Percentiles rank a stretch among this genome's conserved stretches.
Evolutionary conservation across 2,113 vertebrate genomes (phyloP).

Genomic region (Labeo rohita): DNA sequence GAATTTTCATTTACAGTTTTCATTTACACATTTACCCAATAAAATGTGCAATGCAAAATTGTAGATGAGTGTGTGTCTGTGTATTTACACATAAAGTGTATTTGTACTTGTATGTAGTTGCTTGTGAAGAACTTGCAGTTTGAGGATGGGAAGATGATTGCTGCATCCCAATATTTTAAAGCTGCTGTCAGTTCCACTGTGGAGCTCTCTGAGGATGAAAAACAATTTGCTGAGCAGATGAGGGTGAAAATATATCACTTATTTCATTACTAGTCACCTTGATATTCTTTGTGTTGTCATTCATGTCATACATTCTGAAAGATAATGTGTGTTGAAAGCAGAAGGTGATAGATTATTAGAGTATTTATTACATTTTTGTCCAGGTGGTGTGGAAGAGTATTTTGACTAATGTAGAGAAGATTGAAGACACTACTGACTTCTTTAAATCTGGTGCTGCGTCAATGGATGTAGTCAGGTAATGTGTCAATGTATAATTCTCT

Average conservation of each 20-base stretch:
- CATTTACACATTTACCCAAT: background rate
- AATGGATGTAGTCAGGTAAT: constrained; percentile 88
- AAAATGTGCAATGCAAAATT: background rate
- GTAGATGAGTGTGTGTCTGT: background rate
- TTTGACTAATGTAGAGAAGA: constrained; percentile 73
- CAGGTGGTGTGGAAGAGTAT: constrained; percentile 85
- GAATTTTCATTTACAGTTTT: no score
- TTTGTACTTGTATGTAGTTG: constrained; percentile 68
- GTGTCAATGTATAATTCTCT: background rate
- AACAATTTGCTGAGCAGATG: constrained; percentile 75
- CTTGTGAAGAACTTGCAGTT: constrained; percentile 86
- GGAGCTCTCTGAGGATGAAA: constrained; percentile 81
- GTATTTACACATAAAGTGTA: background rate
- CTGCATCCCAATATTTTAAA: constrained; percentile 80
- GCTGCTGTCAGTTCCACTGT: constrained; percentile 70
- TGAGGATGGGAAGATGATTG: constrained; percentile 86
- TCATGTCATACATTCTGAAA: background rate
- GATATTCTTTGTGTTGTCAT: background rate
- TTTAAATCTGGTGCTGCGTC: constrained; percentile 88
- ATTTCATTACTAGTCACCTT: background rate
- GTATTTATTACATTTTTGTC: constrained; percentile 33
- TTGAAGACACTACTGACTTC: constrained; percentile 86
- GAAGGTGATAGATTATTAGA: background rate
- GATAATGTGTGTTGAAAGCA: background rate
- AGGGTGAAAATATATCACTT: constrained; percentile 66